Conservation (phyloP, 2,888 invertebrate species). For the Temnothorax ravouxi region DNA sequence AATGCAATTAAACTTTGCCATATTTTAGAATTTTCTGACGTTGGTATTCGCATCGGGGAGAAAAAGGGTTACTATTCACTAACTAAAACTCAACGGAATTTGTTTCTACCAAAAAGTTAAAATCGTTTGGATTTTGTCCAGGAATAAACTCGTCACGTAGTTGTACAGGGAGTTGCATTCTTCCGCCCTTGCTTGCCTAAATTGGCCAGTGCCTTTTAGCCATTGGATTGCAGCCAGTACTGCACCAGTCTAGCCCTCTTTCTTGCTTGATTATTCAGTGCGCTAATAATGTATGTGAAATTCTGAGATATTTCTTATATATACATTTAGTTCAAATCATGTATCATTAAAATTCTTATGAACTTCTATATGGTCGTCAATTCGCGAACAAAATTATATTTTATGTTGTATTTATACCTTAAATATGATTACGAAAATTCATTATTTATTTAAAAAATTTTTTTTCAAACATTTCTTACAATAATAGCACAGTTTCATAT, state of each 20-base stretch:
- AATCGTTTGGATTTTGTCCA: constrained; percentile 81
- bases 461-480: background rate
- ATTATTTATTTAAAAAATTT: background rate
- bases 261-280: constrained; percentile 47
- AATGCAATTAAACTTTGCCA: background rate
- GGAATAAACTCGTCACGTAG: constrained; percentile 72
- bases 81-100: constrained; percentile 62
- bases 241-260: constrained; percentile 18
- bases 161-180: constrained; percentile 56
- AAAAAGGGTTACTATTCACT: background rate
- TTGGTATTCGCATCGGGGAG: background rate
- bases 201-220: constrained; percentile 76
- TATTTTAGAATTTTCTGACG: constrained; percentile 13
- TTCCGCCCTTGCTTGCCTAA: constrained; percentile 66
- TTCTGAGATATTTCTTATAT: background rate
- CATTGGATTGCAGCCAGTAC: constrained; percentile 80
- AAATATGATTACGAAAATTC: background rate
- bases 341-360: background rate
- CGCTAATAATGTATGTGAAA: background rate
- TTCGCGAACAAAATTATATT: background rate
- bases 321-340: background rate
- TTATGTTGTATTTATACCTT: background rate
- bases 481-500: background rate
- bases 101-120: constrained; percentile 72
- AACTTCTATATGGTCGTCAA: background rate